A percentile compares a stretch with the other conserved stretches of the same genome.
These are phyloP conservation scores for Cephus pygmeus DNA, from an alignment of 2,888 invertebrate species.

Conservation along the genomic window DNA sequence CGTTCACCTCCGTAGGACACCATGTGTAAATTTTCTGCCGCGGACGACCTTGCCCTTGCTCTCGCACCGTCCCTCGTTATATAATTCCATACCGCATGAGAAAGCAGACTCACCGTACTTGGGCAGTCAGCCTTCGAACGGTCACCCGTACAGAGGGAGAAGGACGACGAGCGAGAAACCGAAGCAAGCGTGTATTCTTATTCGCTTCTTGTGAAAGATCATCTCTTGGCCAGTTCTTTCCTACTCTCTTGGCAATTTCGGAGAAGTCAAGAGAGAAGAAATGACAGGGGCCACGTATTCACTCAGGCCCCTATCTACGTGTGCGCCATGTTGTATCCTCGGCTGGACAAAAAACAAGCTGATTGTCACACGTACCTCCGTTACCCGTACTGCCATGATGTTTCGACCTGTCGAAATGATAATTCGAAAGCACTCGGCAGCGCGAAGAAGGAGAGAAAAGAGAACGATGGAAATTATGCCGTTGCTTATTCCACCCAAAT, in stretches of 20 bases:
- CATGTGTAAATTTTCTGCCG: slow-evolving; percentile 16
- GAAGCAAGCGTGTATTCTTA: not conserved
- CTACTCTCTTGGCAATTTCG: not conserved
- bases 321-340: not conserved
- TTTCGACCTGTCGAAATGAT: not conserved
- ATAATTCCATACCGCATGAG: slow-evolving; percentile 3
- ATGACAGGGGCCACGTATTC: not conserved
- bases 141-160: not conserved
- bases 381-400: not conserved
- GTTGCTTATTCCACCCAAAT: not conserved
- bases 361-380: not conserved
- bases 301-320: not conserved
- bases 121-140: not conserved
- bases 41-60: slow-evolving; percentile 28
- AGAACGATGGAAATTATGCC: not conserved
- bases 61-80: not conserved
- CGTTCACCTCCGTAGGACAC: slow-evolving; percentile 10
- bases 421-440: not conserved
- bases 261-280: not conserved
- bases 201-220: not conserved
- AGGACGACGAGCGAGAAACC: not conserved
- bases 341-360: not conserved
- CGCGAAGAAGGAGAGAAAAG: not conserved
- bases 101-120: not conserved
- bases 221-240: not conserved